A percentile compares a stretch with the other conserved stretches of the same genome.
phyloP scores from a whole-genome alignment of 2,113 vertebrate species.

The Upupa epops region DNA sequence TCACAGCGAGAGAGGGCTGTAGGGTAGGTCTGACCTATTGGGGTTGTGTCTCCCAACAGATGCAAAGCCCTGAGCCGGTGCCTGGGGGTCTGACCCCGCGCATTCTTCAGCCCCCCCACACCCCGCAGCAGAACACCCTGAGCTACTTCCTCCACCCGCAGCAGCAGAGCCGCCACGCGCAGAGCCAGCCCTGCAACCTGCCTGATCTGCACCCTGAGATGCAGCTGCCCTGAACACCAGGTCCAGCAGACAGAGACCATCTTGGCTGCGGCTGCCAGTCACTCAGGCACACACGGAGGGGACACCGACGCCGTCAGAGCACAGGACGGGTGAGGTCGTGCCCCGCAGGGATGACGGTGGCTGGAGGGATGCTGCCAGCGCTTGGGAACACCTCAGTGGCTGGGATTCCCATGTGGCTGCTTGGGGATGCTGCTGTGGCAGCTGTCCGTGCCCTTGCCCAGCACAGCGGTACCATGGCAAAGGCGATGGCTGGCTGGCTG shows the following conservation, averaged over 20 bases:
- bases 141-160: conserved; percentile 77
- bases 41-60: conserved; percentile 62
- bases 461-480: not conserved
- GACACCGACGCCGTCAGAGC: not conserved
- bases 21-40: not conserved
- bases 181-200: conserved; percentile 74
- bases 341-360: not conserved
- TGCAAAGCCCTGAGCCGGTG: conserved; percentile 74
- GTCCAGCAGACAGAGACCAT: not conserved
- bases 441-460: not conserved
- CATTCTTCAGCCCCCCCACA: conserved; percentile 73
- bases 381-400: fast-evolving
- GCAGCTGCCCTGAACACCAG: conserved; percentile 72
- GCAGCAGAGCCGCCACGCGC: conserved; percentile 50
- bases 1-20: not conserved
- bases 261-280: not conserved
- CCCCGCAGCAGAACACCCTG: conserved; percentile 71
- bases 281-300: fast-evolving
- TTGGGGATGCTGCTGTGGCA: fast-evolving
- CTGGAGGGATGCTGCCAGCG: not conserved
- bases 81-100: conserved; percentile 63
- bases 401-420: not conserved
- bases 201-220: conserved; percentile 78
- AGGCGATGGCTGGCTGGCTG: not conserved
- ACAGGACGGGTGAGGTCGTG: not conserved